A percentile compares a stretch with the other conserved stretches of the same genome.
Conservation (phyloP, 1,140 invertebrate species). For the Drosophila ficusphila region DNA sequence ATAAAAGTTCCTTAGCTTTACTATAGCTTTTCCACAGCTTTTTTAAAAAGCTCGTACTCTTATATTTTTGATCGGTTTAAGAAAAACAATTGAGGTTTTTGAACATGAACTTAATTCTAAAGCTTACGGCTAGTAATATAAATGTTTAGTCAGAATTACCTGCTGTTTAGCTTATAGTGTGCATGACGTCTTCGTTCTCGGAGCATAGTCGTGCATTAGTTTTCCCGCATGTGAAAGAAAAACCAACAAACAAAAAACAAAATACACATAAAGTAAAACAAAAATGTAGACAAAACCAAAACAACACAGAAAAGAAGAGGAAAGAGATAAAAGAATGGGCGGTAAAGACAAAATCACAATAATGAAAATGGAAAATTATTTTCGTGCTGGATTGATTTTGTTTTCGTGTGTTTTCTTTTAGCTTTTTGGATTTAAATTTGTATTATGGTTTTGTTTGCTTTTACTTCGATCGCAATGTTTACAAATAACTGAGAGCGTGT, state of each 20-base stretch:
- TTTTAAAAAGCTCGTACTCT: neutral
- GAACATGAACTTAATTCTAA: slow-evolving; percentile 19
- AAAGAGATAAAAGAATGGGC: slow-evolving; percentile 25
- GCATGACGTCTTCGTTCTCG: slow-evolving; percentile 84
- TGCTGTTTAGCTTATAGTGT: slow-evolving; percentile 83
- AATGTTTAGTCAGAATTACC: slow-evolving; percentile 63
- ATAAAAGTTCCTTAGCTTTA: slow-evolving; percentile 1
- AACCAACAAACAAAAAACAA: slow-evolving; percentile 79
- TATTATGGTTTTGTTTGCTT: slow-evolving; percentile 29
- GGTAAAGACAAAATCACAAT: slow-evolving; percentile 45
- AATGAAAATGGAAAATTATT: slow-evolving; percentile 66
- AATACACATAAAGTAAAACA: slow-evolving; percentile 72
- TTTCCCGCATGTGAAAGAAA: slow-evolving; percentile 82
- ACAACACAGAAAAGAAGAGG: slow-evolving; percentile 37
- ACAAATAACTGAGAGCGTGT: slow-evolving; percentile 66
- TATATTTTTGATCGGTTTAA: slow-evolving; percentile 24
- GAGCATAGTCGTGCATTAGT: slow-evolving; percentile 83
- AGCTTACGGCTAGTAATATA: slow-evolving; percentile 21
- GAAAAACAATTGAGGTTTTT: neutral
- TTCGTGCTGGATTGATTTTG: slow-evolving; percentile 44
- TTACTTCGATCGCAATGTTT: slow-evolving; percentile 46
- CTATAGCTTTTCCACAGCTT: slow-evolving; percentile 5
- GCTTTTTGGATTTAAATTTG: slow-evolving; percentile 16
- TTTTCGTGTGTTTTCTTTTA: slow-evolving; percentile 37
- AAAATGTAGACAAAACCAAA: slow-evolving; percentile 46